phyloP scores from a whole-genome alignment of 2,113 vertebrate species.

The Phrynosoma platyrhinos region DNA sequence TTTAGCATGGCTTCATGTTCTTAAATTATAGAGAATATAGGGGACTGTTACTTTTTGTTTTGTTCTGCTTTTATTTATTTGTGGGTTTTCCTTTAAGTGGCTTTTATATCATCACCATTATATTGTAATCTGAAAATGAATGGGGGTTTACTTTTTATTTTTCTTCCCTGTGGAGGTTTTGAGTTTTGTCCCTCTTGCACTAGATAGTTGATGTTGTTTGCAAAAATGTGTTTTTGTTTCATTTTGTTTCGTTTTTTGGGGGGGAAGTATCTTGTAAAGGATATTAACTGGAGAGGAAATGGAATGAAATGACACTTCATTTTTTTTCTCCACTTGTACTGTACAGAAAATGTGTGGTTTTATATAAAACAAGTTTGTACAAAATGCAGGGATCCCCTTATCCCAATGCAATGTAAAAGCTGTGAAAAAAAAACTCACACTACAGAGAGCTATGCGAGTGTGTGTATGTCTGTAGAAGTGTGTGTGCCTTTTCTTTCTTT shows the following conservation, averaged over 20 bases:
- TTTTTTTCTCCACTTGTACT: slow-evolving; percentile 51
- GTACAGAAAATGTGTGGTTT: slow-evolving; percentile 77
- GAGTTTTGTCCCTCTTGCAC: slow-evolving; percentile 82
- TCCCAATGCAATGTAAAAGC: slow-evolving; percentile 75
- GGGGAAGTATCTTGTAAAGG: slow-evolving; percentile 55
- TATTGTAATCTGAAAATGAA: slow-evolving; percentile 62
- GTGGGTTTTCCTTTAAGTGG: slow-evolving; percentile 62
- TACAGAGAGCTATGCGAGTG: slow-evolving; percentile 69
- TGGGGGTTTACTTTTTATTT: slow-evolving; percentile 22
- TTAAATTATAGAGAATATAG: slow-evolving; percentile 84
- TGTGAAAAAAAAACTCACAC: slow-evolving; percentile 76
- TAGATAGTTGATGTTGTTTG: slow-evolving; percentile 75
- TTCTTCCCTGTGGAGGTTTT: slow-evolving; percentile 81
- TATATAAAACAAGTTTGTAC: slow-evolving; percentile 71
- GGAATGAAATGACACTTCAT: slow-evolving; percentile 61
- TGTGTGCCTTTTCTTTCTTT: slow-evolving; percentile 53
- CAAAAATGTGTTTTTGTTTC: slow-evolving; percentile 55
- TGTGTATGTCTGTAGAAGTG: slow-evolving; percentile 47
- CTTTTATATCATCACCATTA: slow-evolving; percentile 70
- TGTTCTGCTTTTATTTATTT: slow-evolving; percentile 79
- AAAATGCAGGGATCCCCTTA: slow-evolving; percentile 43
- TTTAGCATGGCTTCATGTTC: slow-evolving; percentile 78
- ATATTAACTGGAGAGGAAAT: slow-evolving; percentile 62
- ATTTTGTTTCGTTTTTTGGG: slow-evolving; percentile 30
- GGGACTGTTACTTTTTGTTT: slow-evolving; percentile 79